phyloP scores from a whole-genome alignment of 2,797 vertebrate species.

The Okamejei kenojei region DNA sequence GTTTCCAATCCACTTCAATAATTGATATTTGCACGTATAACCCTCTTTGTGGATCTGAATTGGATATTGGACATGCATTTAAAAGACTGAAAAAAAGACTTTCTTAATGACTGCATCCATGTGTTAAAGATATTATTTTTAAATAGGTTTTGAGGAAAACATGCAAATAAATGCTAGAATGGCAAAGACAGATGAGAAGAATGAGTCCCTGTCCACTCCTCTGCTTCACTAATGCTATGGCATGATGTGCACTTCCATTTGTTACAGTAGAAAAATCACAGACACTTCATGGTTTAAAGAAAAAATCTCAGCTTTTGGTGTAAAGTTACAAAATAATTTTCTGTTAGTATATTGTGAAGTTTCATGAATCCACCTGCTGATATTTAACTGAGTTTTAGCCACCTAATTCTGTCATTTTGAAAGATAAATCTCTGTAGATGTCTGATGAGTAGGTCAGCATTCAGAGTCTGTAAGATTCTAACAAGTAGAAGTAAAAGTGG shows the following conservation, averaged over 20 bases:
- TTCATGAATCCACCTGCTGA: too few species aligned
- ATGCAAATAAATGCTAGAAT: not conserved
- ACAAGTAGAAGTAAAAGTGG: not conserved
- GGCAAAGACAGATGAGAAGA: not conserved
- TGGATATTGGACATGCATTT: not conserved
- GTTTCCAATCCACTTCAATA: not conserved
- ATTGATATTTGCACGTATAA: not conserved
- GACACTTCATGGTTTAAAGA: not conserved
- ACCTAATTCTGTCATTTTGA: not conserved
- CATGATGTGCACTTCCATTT: not conserved
- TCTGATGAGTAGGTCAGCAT: not conserved
- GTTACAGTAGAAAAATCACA: not conserved
- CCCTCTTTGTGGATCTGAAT: not conserved
- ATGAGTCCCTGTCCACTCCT: not conserved
- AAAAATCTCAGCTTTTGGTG: not conserved
- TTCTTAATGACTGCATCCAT: not conserved
- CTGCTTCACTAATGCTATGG: not conserved
- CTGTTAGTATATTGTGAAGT: not conserved
- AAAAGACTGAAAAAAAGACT: not conserved
- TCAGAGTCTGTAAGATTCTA: not conserved
- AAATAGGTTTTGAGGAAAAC: not conserved
- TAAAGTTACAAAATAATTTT: not conserved
- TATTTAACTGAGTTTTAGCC: not conserved
- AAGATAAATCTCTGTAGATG: not conserved
- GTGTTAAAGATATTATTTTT: not conserved